Evolutionary conservation across 2,113 vertebrate species (phyloP).

Genomic region (Serinus canaria): DNA sequence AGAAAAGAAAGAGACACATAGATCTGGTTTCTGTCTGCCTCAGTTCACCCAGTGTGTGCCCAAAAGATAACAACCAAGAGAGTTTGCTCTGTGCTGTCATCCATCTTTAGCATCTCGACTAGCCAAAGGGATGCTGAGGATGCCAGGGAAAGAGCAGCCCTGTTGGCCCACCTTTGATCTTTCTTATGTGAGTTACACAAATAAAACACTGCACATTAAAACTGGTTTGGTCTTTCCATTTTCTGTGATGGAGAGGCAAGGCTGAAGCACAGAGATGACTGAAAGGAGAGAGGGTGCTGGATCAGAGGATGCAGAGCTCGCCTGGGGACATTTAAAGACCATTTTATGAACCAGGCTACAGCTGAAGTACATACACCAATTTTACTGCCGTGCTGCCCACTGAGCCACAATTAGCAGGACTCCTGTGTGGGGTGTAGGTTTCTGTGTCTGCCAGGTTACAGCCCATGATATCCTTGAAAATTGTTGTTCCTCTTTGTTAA

Average conservation of each 20-base stretch:
- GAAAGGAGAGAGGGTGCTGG: not conserved
- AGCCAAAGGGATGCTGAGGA: not conserved
- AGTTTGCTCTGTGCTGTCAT: not conserved
- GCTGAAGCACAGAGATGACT: not conserved
- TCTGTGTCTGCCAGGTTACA: not conserved
- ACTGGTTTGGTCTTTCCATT: not conserved
- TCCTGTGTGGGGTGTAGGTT: not conserved
- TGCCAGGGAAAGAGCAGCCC: not conserved
- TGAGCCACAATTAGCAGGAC: not conserved
- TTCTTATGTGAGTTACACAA: not conserved
- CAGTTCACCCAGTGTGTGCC: not conserved
- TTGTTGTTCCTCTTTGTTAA: not conserved
- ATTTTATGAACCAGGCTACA: not conserved
- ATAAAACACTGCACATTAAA: not conserved
- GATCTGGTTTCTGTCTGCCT: conserved; percentile 31
- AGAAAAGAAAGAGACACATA: not conserved
- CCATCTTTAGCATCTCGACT: not conserved
- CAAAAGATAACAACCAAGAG: conserved; percentile 20
- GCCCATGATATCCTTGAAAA: not conserved
- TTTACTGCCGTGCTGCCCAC: not conserved
- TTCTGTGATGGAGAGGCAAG: not conserved
- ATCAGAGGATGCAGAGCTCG: not conserved
- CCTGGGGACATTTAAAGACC: not conserved
- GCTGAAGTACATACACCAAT: not conserved
- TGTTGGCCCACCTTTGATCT: conserved; percentile 26